Evolutionary conservation across 2,888 invertebrate species (phyloP), one percentile per base, ranked within the genome.

Genomic region (Drosophila infuscata): DNA sequence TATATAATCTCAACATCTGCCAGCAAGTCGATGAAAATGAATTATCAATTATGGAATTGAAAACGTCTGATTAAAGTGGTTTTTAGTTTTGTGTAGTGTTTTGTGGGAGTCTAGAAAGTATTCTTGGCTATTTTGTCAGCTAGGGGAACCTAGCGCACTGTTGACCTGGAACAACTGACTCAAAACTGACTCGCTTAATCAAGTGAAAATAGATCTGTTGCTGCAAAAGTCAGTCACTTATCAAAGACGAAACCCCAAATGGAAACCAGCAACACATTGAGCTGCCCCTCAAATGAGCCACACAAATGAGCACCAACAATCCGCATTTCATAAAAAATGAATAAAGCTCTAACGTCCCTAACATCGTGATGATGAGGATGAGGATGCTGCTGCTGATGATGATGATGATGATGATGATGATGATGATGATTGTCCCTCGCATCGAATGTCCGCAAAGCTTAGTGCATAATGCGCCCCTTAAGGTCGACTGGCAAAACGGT

Each of bases 401-500:
- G 33, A 41, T 54, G 35, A 48, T 41, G 53, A n/a, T 53, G 66
- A 43, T 52, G 46, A 33, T 51, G 53, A n/a, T 53, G 66, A 43
- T 52, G 46, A 33, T 51, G 49, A 20, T 62, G 38, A 17, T 20
- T 38, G 48, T 52, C n/a, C 36, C 70, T 59, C 29, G 41, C 69
- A 65, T 49, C 41, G 66, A 74, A 69, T 75, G 71, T 49, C 79
- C 71, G 29, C 49, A 67, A 74, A 74, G 70, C 80, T 77, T 76
- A 77, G 65, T 32, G 79, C 54, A 54, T 74, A 76, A 84, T 81
- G 73, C 68, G 77, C 67, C 78, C 76, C 81, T 65, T 81, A 77
- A 81, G 73, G 78, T 83, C 78, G 69, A 63, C 64, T 71, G 80
- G 70, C 82, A 76, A 74, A 82, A 74, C 88, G 86, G 88, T 88